Evolutionary conservation across 1,140 invertebrate genomes (phyloP).

Genomic region (Diorhabda sublineata): DNA sequence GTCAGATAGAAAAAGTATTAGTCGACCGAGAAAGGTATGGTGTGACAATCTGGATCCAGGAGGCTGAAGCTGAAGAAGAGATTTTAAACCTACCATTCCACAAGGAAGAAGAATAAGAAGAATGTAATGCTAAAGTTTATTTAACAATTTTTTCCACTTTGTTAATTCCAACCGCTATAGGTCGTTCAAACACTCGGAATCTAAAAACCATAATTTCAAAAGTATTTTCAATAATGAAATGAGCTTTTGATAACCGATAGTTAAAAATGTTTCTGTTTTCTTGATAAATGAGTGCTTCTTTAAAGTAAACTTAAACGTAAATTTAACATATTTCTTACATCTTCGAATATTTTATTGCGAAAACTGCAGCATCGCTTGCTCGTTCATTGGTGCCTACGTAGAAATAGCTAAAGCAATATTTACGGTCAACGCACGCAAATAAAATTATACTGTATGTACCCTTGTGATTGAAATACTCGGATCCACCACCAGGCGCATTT

Average conservation of each 20-base stretch:
- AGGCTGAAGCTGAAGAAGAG: no score
- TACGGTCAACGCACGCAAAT: conserved; percentile 41
- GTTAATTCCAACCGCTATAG: not conserved
- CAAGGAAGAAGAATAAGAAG: no score
- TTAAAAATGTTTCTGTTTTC: no score
- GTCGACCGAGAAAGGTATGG: no score
- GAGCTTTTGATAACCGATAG: not conserved
- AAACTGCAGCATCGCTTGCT: not conserved
- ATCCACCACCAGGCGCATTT: not conserved
- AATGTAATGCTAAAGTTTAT: no score
- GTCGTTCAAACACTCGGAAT: not conserved
- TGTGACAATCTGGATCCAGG: no score
- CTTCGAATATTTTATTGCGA: no score
- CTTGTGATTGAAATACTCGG: conserved; percentile 3
- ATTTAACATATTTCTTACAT: no score
- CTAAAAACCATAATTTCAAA: not conserved
- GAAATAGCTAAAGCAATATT: conserved; percentile 42
- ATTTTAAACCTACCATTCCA: no score
- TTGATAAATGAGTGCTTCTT: no score
- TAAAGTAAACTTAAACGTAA: no score
- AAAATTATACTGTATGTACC: not conserved
- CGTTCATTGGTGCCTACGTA: conserved; percentile 29
- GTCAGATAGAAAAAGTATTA: no score
- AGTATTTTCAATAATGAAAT: not conserved
- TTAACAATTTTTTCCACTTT: not conserved